Conservation (phyloP, 2,797 vertebrate genomes). For the Muscicapa comitata region DNA sequence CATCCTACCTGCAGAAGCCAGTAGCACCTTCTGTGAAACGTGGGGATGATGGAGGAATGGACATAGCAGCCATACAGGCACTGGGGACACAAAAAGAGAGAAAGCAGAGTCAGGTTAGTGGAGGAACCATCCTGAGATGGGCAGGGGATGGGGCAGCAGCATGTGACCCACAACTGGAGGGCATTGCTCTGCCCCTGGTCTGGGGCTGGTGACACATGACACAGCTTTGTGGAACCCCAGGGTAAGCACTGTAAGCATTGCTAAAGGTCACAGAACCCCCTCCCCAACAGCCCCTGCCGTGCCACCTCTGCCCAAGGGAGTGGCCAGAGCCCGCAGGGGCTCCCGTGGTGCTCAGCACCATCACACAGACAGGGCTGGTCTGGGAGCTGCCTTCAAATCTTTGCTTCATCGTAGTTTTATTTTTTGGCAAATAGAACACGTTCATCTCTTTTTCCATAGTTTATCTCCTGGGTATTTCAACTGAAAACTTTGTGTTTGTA, state of each 20-base stretch:
- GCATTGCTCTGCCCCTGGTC: accelerated
- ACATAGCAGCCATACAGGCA: conserved; percentile 99
- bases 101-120: conserved; percentile 20
- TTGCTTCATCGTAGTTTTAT: accelerated
- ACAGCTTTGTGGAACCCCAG: accelerated
- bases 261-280: background rate
- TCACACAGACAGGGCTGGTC: accelerated
- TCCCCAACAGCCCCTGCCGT: accelerated
- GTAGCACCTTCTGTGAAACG: conserved; percentile 99
- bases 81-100: conserved; percentile 79
- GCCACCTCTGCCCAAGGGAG: background rate
- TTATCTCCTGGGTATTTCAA: background rate
- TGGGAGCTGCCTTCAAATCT: accelerated
- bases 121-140: background rate
- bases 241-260: background rate
- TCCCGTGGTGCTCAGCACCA: background rate
- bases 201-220: background rate
- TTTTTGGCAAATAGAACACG: background rate
- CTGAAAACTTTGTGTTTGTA: background rate
- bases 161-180: accelerated
- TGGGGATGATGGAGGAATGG: conserved; percentile 99
- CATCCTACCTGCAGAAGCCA: conserved; percentile 97
- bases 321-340: accelerated
- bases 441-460: background rate
- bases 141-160: accelerated